phyloP scores from a whole-genome alignment of 2,797 vertebrate genomes.

The Alectoris magna region DNA sequence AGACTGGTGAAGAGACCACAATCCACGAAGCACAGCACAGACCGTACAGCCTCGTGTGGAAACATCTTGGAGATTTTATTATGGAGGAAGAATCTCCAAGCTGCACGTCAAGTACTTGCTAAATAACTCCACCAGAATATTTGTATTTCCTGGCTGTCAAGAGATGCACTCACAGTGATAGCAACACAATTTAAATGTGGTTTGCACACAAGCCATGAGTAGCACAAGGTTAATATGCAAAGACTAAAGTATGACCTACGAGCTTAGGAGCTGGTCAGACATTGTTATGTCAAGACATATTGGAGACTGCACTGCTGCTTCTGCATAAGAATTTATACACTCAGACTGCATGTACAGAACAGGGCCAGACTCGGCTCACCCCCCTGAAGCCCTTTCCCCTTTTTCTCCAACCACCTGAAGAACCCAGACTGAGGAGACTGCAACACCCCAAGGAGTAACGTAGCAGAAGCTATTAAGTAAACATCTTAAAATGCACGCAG shows the following conservation, averaged over 20 bases:
- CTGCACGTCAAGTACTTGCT: not conserved
- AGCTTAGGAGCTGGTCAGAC: not conserved
- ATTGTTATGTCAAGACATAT: accelerated
- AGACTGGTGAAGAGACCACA: not conserved
- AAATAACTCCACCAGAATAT: not conserved
- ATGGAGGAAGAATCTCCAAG: not conserved
- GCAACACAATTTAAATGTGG: not conserved
- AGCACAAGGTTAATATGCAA: not conserved
- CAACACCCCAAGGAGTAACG: not conserved
- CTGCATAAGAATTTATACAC: too few relatives aligned
- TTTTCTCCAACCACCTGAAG: not conserved
- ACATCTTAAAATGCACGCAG: not conserved
- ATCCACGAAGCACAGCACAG: not conserved
- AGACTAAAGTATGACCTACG: not conserved
- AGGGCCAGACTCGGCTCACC: not conserved
- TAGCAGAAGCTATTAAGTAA: not conserved
- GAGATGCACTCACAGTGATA: not conserved
- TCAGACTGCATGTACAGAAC: not conserved
- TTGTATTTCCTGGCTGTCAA: not conserved
- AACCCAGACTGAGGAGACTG: not conserved
- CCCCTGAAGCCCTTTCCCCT: too few relatives aligned
- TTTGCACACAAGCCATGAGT: not conserved
- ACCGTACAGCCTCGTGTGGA: not conserved
- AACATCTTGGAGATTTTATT: not conserved
- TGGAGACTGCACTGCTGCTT: not conserved